These are phyloP conservation scores for Sebastes taczanowskii DNA, from an alignment of 2,797 vertebrate species.

Conservation along the genomic window DNA sequence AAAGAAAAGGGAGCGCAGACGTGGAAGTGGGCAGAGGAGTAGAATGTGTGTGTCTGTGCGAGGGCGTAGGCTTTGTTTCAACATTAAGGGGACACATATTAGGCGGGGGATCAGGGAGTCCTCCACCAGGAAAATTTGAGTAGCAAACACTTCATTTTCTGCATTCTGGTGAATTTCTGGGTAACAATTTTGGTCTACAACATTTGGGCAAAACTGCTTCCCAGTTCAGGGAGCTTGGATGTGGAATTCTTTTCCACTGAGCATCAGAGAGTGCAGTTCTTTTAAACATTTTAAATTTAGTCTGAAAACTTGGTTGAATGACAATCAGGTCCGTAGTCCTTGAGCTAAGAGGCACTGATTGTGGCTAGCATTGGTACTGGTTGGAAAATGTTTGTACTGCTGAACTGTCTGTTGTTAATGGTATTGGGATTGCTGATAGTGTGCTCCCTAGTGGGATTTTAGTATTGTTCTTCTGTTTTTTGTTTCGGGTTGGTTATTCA, in stretches of 20 bases:
- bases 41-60: slow-evolving; percentile 44
- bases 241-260: not conserved
- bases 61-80: not conserved
- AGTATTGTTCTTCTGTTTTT: not conserved
- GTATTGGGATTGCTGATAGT: not conserved
- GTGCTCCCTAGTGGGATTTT: not conserved
- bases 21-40: slow-evolving; percentile 40
- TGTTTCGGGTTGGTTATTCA: no score
- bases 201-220: not conserved
- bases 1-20: slow-evolving; percentile 34
- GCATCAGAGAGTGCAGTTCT: not conserved
- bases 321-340: not conserved
- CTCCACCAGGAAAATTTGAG: not conserved
- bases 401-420: not conserved
- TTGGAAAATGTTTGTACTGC: not conserved
- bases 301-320: not conserved
- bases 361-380: not conserved
- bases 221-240: not conserved
- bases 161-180: not conserved
- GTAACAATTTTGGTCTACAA: not conserved
- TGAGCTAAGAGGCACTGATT: not conserved
- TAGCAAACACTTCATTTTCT: not conserved
- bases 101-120: not conserved
- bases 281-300: not conserved
- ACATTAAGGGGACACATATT: not conserved